Base-by-base conservation (phyloP, 2,797 vertebrate genomes). In the Phrynocephalus guinanensis region DNA sequence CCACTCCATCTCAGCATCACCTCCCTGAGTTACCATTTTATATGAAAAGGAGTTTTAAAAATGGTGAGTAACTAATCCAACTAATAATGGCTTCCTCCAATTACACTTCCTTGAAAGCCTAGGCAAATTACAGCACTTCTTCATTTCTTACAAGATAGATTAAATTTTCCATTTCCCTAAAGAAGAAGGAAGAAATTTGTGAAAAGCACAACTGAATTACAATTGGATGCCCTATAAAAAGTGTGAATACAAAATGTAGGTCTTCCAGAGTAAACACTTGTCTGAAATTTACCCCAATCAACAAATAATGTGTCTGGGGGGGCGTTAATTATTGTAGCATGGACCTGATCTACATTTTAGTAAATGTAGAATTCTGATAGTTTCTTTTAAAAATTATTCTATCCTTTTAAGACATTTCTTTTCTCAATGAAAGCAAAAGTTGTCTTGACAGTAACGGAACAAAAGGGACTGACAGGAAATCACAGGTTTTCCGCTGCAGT, bases 401-500 rank as follows among this genome's bases (percentile, higher is more conserved):
- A 52, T 20, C 22, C 20, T 30, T 71, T 26, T 76, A 22, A 0
- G 2, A 83, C 13, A 86, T 85, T 73, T 91, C 6, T 38, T 92
- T 63, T 84, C 63, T 22, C 38, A 89, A 11, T 6, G n/a, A 83
- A 83, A 70, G 26, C 0, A 52, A 84, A 30, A 48, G 67, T 75
- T 86, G 6, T 66, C 33, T 67, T 72, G 68, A 67, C 75, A 86
- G 24, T 67, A 72, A 78, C 50, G 26, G 38, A 28, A 70, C 24
- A 30, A 86, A 89, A 84, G 15, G 71, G 48, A 87, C 28, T 3
- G 28, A 71, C 67, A 28, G 68, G 87, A 67, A 81, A 90, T 38
- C 10, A 70, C 2, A 38, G 85, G 44, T 75, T 85, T 92, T 87
- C 68, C 18, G 88, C 6, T 87, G 44, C 84, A 93, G 67, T 85